Evolutionary conservation across 2,113 vertebrate genomes (phyloP).

Genomic region (Atractosteus spatula): DNA sequence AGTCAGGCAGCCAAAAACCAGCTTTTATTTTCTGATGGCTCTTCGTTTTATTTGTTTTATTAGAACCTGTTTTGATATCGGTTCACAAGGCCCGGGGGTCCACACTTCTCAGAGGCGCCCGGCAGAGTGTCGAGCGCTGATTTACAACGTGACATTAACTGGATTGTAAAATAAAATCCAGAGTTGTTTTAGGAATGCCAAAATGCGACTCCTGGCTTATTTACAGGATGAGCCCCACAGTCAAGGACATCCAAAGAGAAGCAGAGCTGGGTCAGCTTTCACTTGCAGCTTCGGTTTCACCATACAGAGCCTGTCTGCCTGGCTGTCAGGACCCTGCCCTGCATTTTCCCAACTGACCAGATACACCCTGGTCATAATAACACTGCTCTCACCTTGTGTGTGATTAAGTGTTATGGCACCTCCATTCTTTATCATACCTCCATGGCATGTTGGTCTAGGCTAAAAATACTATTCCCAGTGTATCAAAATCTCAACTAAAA

Average conservation of each 20-base stretch:
- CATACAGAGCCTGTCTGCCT: too few species aligned
- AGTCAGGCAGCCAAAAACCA: constrained; percentile 21
- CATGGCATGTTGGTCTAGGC: too few species aligned
- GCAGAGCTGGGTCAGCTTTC: too few species aligned
- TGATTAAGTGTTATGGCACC: too few species aligned
- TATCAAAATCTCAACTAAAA: too few species aligned
- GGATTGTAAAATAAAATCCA: constrained; percentile 70
- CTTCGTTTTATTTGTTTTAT: constrained; percentile 37
- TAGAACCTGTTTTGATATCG: constrained; percentile 44
- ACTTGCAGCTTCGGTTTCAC: too few species aligned
- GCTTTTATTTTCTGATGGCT: not conserved
- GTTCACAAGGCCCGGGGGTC: constrained; percentile 38
- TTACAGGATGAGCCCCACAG: constrained; percentile 58
- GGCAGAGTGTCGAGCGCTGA: constrained; percentile 32
- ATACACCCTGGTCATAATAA: too few species aligned
- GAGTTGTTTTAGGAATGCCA: constrained; percentile 68
- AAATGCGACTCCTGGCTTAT: constrained; percentile 59
- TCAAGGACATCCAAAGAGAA: constrained; percentile 53
- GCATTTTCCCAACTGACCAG: too few species aligned
- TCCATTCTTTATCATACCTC: too few species aligned
- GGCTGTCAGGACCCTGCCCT: too few species aligned
- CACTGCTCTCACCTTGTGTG: too few species aligned
- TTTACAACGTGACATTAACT: constrained; percentile 69
- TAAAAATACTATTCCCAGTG: too few species aligned
- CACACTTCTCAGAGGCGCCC: constrained; percentile 40